phyloP scores from a whole-genome alignment of 2,113 vertebrate genomes.

The Falco punctatus region DNA sequence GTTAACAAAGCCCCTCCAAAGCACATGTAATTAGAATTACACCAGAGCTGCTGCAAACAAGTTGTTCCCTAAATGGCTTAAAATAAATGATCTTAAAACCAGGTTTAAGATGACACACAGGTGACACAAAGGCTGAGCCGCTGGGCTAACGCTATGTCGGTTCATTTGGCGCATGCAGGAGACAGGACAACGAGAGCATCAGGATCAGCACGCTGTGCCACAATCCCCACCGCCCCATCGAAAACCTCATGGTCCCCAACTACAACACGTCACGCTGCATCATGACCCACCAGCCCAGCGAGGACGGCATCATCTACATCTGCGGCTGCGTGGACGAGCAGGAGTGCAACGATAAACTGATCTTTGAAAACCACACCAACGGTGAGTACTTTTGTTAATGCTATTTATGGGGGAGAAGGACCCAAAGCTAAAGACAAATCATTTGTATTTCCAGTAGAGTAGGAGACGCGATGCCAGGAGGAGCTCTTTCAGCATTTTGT shows the following conservation, averaged over 20 bases:
- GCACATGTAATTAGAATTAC: accelerated
- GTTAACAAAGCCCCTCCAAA: background rate
- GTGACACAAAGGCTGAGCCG: background rate
- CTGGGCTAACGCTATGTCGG: accelerated
- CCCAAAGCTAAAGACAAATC: accelerated
- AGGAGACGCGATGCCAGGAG: background rate
- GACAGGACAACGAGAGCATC: slow-evolving; percentile 84
- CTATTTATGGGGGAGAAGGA: background rate
- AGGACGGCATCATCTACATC: slow-evolving; percentile 75
- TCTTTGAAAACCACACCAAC: slow-evolving; percentile 84
- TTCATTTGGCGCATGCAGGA: slow-evolving; percentile 58
- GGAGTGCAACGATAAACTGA: slow-evolving; percentile 88
- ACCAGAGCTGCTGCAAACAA: background rate
- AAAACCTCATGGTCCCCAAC: slow-evolving; percentile 82
- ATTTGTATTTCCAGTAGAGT: background rate
- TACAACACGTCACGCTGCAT: slow-evolving; percentile 83
- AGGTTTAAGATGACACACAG: background rate
- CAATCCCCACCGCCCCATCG: slow-evolving; percentile 79
- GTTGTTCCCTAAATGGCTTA: background rate
- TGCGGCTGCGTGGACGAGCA: slow-evolving; percentile 84
- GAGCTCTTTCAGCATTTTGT: background rate
- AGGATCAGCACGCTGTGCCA: slow-evolving; percentile 86
- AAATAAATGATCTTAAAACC: accelerated
- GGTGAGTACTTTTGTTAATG: slow-evolving; percentile 56
- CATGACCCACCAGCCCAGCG: slow-evolving; percentile 78